These are phyloP conservation scores for Xylophagus ater DNA, from an alignment of 2,888 invertebrate species.

Conservation along the genomic window DNA sequence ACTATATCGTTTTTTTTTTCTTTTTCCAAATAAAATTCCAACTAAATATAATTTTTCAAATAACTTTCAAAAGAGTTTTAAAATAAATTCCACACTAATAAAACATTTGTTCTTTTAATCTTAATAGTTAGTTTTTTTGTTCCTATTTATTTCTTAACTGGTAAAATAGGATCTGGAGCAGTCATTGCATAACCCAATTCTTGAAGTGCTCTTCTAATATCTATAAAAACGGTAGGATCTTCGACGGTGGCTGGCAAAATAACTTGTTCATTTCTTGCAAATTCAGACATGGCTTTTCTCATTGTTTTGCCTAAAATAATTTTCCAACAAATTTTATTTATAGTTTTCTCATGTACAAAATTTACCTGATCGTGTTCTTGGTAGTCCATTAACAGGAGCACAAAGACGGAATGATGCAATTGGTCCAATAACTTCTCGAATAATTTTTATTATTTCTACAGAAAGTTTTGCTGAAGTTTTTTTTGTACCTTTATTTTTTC, in stretches of 20 bases:
- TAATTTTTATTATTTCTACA: slow-evolving; percentile 34
- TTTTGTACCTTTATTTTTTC: slow-evolving; percentile 13
- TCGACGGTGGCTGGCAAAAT: slow-evolving; percentile 80
- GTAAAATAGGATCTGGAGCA: slow-evolving; percentile 52
- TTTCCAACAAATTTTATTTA: neutral
- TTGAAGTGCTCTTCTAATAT: slow-evolving; percentile 64
- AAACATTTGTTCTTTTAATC: no score
- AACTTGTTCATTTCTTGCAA: slow-evolving; percentile 69
- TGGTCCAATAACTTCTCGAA: slow-evolving; percentile 45
- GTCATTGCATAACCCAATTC: slow-evolving; percentile 62
- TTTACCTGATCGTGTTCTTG: slow-evolving; percentile 76
- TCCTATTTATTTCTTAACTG: no score
- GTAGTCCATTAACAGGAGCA: slow-evolving; percentile 66
- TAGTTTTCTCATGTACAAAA: neutral
- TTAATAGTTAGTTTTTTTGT: no score
- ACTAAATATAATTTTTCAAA: no score
- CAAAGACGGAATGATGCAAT: slow-evolving; percentile 80
- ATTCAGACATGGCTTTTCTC: slow-evolving; percentile 71
- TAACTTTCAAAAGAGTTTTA: no score
- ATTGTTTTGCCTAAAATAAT: slow-evolving; percentile 39
- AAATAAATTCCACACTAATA: no score
- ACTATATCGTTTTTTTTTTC: no score
- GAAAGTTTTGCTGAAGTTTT: slow-evolving; percentile 29
- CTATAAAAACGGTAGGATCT: slow-evolving; percentile 68
- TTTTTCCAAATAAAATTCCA: no score